Percentiles rank a stretch among this genome's conserved stretches.
Conservation (phyloP, 2,888 invertebrate species). For the Suillia variegata region DNA sequence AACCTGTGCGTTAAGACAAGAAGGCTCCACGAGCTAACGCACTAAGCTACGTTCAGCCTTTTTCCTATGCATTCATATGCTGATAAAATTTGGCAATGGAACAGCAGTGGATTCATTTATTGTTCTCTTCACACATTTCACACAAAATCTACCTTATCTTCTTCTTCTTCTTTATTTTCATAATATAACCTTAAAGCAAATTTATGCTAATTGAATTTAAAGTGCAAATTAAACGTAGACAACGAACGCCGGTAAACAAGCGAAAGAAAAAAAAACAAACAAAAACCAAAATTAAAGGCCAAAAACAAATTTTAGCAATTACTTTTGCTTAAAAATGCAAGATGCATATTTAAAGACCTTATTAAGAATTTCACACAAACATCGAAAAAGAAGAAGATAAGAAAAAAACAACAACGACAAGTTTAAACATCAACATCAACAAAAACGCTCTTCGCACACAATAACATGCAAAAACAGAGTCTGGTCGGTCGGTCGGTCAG, state of each 20-base stretch:
- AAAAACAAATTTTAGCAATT: background rate
- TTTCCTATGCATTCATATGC: too few relatives aligned
- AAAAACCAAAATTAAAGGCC: background rate
- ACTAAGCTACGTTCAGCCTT: too few relatives aligned
- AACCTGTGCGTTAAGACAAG: too few relatives aligned
- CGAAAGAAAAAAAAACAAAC: background rate
- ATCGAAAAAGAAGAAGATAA: background rate
- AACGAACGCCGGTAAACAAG: background rate
- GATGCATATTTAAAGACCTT: slow-evolving; percentile 1
- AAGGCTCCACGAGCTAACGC: too few relatives aligned
- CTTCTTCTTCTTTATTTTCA: background rate
- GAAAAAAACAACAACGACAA: background rate
- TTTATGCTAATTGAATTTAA: background rate
- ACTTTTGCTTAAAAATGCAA: background rate
- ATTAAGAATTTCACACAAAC: background rate
- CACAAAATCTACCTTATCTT: too few relatives aligned
- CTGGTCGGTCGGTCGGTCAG: background rate
- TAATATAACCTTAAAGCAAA: background rate
- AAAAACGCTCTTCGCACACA: background rate
- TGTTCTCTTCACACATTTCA: background rate
- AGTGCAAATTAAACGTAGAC: background rate
- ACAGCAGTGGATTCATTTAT: background rate
- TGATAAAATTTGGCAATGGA: background rate
- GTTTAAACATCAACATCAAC: too few relatives aligned
- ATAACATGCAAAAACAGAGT: background rate